These are phyloP conservation scores for Sturmia bella DNA, from an alignment of 2,888 invertebrate species.

Conservation along the genomic window DNA sequence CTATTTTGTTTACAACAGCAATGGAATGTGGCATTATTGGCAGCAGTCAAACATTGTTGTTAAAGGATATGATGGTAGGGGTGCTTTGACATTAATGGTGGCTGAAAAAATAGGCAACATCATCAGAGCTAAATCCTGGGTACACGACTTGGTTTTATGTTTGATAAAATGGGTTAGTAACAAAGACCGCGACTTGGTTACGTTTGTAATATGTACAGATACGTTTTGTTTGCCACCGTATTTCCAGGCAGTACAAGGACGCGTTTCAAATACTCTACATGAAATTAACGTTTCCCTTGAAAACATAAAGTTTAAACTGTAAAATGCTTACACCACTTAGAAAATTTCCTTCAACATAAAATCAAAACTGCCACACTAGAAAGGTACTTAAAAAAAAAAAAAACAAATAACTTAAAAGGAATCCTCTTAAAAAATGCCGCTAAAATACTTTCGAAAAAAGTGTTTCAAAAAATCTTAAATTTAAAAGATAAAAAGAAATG, in stretches of 20 bases:
- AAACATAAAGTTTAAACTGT: too few species aligned
- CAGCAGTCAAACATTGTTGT: slow-evolving; percentile 47
- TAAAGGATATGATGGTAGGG: slow-evolving; percentile 1
- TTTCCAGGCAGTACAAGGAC: not conserved
- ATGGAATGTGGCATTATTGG: slow-evolving; percentile 57
- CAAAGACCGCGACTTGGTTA: slow-evolving; percentile 56
- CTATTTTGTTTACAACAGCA: slow-evolving; percentile 37
- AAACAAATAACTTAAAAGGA: too few species aligned
- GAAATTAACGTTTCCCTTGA: too few species aligned
- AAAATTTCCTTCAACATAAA: too few species aligned
- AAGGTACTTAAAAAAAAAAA: too few species aligned
- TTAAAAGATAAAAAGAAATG: not conserved
- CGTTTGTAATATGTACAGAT: slow-evolving; percentile 16
- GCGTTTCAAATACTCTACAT: not conserved
- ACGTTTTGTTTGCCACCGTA: not conserved
- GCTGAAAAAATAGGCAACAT: slow-evolving; percentile 29
- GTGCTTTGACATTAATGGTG: slow-evolving; percentile 50
- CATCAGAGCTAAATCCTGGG: slow-evolving; percentile 1
- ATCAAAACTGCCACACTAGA: too few species aligned
- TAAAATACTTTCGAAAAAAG: not conserved
- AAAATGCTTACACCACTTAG: too few species aligned
- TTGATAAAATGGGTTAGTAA: slow-evolving; percentile 71
- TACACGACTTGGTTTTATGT: slow-evolving; percentile 54
- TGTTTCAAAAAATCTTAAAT: not conserved
- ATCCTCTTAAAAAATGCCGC: not conserved